These are phyloP conservation scores for Cyprinodon tularosa DNA, from an alignment of 2,113 vertebrate genomes.

Conservation along the genomic window DNA sequence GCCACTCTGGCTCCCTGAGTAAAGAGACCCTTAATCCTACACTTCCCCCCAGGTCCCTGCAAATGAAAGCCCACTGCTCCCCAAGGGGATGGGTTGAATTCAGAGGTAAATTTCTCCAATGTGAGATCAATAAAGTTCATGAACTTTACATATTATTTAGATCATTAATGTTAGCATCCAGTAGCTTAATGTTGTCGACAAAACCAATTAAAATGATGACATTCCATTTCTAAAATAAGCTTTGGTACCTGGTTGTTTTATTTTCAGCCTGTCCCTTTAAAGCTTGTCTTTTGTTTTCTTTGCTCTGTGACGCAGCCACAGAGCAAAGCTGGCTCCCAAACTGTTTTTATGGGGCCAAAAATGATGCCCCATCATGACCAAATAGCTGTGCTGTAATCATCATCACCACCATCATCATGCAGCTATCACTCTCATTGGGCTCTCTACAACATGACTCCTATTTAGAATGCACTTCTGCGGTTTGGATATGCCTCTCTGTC, in stretches of 20 bases:
- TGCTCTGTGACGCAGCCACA: slow-evolving; percentile 26
- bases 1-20: too few species aligned
- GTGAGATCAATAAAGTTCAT: too few species aligned
- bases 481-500: slow-evolving; percentile 60
- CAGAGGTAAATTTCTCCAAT: too few species aligned
- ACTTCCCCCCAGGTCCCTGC: too few species aligned
- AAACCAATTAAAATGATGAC: background rate
- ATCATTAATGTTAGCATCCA: slow-evolving; percentile 10
- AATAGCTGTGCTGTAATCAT: slow-evolving; percentile 56
- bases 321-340: slow-evolving; percentile 43
- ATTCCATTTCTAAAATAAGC: slow-evolving; percentile 17
- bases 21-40: too few species aligned
- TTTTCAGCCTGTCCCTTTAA: slow-evolving; percentile 1
- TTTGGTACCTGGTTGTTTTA: background rate
- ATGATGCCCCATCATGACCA: slow-evolving; percentile 51
- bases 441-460: slow-evolving; percentile 48
- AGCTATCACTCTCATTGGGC: slow-evolving; percentile 38
- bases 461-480: slow-evolving; percentile 66
- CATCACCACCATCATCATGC: slow-evolving; percentile 44
- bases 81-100: too few species aligned
- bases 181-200: background rate
- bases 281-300: slow-evolving; percentile 57
- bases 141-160: too few species aligned
- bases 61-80: too few species aligned
- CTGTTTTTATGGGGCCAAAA: slow-evolving; percentile 51